These are phyloP conservation scores for Thyatira batis DNA, from an alignment of 2,888 invertebrate species.

Conservation along the genomic window DNA sequence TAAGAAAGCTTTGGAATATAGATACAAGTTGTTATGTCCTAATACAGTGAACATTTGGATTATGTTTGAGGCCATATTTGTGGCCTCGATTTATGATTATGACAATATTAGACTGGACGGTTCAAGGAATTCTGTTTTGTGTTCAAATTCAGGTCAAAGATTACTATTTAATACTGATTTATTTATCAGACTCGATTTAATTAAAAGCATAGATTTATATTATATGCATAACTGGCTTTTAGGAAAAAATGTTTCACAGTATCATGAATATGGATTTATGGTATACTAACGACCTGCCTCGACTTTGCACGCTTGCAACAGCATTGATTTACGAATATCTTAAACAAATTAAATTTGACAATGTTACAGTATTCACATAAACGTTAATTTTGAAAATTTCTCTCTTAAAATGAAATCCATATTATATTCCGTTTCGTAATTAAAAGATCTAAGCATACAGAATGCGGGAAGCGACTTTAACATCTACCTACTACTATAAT, in stretches of 20 bases:
- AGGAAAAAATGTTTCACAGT: background rate
- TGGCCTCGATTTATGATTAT: constrained; percentile 1
- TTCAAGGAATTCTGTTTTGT: background rate
- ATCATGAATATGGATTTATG: background rate
- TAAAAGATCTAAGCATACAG: no score
- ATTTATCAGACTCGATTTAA: background rate
- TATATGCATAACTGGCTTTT: background rate
- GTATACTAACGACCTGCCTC: background rate
- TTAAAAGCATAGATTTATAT: background rate
- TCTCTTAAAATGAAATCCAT: no score
- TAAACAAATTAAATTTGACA: no score
- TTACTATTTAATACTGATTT: background rate
- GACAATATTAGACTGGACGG: background rate
- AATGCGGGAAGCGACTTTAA: no score
- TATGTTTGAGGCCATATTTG: background rate
- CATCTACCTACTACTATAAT: no score
- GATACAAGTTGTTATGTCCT: background rate
- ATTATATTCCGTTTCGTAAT: no score
- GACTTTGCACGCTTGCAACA: no score
- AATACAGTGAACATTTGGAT: background rate
- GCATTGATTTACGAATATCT: no score
- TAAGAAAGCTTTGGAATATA: background rate
- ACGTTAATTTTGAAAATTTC: no score
- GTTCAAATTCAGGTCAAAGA: constrained; percentile 1
- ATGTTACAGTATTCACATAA: no score